Evolutionary conservation across 2,113 vertebrate species (phyloP), one percentile per base, ranked within the genome.

Genomic region (Nibea coibor): DNA sequence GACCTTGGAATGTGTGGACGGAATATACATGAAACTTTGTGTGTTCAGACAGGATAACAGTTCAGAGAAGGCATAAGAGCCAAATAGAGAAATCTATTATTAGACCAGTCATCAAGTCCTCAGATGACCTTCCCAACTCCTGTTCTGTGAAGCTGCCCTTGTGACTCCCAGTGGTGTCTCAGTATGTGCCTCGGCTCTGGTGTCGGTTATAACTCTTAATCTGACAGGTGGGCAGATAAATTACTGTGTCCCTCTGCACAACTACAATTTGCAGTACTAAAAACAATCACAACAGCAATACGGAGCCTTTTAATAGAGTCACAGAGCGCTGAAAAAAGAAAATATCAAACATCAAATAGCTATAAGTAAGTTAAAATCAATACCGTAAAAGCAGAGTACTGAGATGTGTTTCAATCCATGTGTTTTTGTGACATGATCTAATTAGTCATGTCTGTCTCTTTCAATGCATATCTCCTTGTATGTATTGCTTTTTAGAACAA

Each of bases 61-160:
- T 81, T 78, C 70, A 84, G 71, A 75, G 76, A 84, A 79, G 87
- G 53, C 73, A 75, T 63, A 81, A 10, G 39, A 77, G 78, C 9
- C 5, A 75, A 62, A 77, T 16, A 42, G 72, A 81, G 57, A 82
- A 59, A 81, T 79, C 84, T 90, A 87, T 85, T 74, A 84, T 90
- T 85, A 87, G 83, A 59, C 42, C 17, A 70, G 86, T 61, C 74
- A 83, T 73, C 56, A 39, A 62, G 66, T 83, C 75, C 82, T 83
- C 28, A 79, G 54, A 83, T 82, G 83, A 85, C 88, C 81, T 83
- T 68, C 31, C 39, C 22, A 58, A 50, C 80, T 83, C 15, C 51
- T 75, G 69, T 47, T 77, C 54, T 66, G 57, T 80, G 61, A 70
- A 26, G 47, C 77, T 75, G 73, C 56, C 69, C 81, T 75, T 69